Base-by-base conservation (phyloP, 1,140 invertebrate genomes). In the Parapsyche elsis region DNA sequence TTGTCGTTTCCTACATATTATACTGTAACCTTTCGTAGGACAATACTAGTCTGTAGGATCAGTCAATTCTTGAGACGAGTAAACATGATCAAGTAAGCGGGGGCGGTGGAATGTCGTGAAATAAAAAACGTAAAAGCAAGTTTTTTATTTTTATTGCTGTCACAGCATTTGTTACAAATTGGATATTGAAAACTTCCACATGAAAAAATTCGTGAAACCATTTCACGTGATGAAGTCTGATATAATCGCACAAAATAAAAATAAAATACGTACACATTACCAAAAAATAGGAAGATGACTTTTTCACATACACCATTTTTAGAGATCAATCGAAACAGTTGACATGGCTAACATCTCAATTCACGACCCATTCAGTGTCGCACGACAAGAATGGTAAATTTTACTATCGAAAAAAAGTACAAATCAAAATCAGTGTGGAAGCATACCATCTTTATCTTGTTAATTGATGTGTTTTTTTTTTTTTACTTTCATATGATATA, bases 61-160 rank as follows among this genome's bases (percentile, higher is more conserved):
- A n/a, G n/a, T n/a, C n/a, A n/a, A n/a, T n/a, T n/a, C n/a, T n/a
- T n/a, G n/a, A n/a, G n/a, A n/a, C n/a, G n/a, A n/a, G n/a, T n/a
- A n/a, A n/a, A n/a, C n/a, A 44, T 49, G 46, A 21, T 71, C 26
- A 75, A 78, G 12, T 80, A 70, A 78, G 45, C 30, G 71, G 61
- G 74, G n/a, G 30, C 19, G 14, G 44, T 71, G 16, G 67, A 81
- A 84, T 71, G 84, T 85, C 83, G 84, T 81, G 78, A 45, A 78
- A 45, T 53, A 75, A 84, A 85, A 85, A 84, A 84, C 9, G 19
- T n/a, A 23, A 10, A 12, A 57, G 53, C 24, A 21, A 49, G 19
- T 57, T 49, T 26, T 67, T 87, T 87, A 86, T 86, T 87, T 86
- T 88, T 87, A 88, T 89, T 88, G 88, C 88, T 89, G 87, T 88